Evolutionary conservation across 2,797 vertebrate species (phyloP).

Genomic region (Anniella stebbinsi): DNA sequence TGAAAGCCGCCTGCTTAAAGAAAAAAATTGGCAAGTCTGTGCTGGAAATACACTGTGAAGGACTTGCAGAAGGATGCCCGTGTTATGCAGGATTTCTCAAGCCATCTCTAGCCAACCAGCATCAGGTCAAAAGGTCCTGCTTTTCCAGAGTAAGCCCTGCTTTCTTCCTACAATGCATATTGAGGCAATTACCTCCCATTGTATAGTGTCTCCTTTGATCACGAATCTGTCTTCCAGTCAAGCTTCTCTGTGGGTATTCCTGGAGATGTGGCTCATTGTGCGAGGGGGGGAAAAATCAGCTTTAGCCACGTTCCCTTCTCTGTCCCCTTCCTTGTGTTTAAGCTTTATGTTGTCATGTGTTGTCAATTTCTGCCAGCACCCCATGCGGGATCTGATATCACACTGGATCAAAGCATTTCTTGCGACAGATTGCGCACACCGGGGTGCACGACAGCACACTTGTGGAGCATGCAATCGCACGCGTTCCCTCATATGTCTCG

Average conservation of each 20-base stretch:
- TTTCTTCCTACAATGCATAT: not conserved
- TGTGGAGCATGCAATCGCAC: not conserved
- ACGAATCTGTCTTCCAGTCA: not conserved
- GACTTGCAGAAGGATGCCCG: not conserved
- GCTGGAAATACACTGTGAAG: not conserved
- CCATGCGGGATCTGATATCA: not conserved
- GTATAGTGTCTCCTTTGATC: not conserved
- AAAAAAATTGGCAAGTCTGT: not conserved
- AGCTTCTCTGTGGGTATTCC: not conserved
- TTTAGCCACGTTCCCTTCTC: not conserved
- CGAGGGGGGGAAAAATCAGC: not conserved
- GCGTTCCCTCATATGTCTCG: not conserved
- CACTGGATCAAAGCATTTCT: not conserved
- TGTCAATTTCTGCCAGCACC: not conserved
- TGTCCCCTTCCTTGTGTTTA: not conserved
- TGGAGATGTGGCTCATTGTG: not conserved
- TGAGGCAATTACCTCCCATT: not conserved
- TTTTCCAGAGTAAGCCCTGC: not conserved
- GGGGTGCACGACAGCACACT: not conserved
- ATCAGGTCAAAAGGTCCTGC: not conserved
- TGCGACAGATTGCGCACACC: not conserved
- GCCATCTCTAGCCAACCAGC: not conserved
- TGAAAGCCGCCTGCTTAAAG: not conserved
- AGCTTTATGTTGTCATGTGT: not conserved
- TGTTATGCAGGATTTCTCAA: not conserved